Conservation (phyloP, 1,140 invertebrate species). For the Drosophila dunni region DNA sequence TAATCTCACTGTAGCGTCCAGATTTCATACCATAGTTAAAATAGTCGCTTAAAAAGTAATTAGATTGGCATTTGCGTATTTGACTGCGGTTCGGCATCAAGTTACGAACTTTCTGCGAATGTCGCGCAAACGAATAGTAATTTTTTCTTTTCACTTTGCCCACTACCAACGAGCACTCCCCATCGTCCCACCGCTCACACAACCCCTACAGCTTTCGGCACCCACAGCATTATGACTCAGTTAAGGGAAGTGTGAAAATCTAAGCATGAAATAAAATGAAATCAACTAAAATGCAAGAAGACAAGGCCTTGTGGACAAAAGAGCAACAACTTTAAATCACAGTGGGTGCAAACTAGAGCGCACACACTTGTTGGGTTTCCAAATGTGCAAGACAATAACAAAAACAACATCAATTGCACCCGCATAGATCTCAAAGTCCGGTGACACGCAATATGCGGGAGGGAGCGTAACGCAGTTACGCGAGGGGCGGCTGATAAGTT, state of each 20-base stretch:
- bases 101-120: constrained; percentile 49
- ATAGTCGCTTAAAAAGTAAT: background rate
- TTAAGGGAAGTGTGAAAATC: constrained; percentile 69
- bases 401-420: constrained; percentile 7
- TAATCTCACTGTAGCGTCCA: background rate
- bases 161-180: background rate
- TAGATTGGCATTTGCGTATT: constrained; percentile 21
- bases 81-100: constrained; percentile 45
- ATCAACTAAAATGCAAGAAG: background rate
- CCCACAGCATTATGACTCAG: constrained; percentile 55
- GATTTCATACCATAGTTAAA: constrained; percentile 2
- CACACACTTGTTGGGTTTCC: constrained; percentile 81
- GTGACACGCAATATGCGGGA: constrained; percentile 27
- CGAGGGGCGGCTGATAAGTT: constrained; percentile 30
- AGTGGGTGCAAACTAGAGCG: constrained; percentile 59
- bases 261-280: constrained; percentile 18
- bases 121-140: constrained; percentile 7
- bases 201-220: background rate
- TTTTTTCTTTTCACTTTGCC: background rate
- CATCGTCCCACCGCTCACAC: background rate
- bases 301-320: constrained; percentile 14
- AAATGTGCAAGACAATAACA: constrained; percentile 9
- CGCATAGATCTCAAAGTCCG: constrained; percentile 35
- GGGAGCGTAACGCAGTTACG: too few species aligned
- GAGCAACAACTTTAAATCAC: constrained; percentile 66